Conservation (phyloP, 2,113 vertebrate species). For the Aspiorhynchus laticeps region DNA sequence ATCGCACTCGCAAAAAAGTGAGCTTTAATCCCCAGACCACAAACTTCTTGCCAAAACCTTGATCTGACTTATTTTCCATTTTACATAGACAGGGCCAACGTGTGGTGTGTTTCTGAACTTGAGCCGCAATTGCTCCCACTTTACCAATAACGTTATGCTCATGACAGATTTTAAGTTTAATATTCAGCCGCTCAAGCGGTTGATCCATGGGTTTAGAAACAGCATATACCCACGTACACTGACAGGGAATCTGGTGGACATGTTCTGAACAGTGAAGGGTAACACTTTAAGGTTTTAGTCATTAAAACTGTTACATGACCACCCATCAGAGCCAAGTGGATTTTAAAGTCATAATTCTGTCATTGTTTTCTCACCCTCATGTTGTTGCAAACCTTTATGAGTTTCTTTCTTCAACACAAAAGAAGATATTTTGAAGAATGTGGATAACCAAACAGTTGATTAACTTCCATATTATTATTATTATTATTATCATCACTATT, state of each 20-base stretch:
- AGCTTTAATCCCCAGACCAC: conserved; percentile 25
- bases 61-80: conserved; percentile 42
- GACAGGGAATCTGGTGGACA: neutral
- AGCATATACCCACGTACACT: neutral
- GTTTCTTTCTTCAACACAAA: too few species aligned
- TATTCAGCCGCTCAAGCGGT: conserved; percentile 6
- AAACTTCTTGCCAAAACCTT: conserved; percentile 36
- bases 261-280: neutral
- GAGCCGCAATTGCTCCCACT: conserved; percentile 33
- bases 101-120: conserved; percentile 35
- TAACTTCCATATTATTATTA: too few species aligned
- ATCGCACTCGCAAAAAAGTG: neutral
- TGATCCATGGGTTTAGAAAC: neutral
- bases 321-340: neutral
- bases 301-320: neutral
- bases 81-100: conserved; percentile 15
- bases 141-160: conserved; percentile 38
- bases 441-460: too few species aligned
- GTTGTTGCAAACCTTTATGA: too few species aligned
- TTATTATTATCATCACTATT: too few species aligned
- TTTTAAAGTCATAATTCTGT: neutral
- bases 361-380: too few species aligned
- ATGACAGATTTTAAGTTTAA: conserved; percentile 31
- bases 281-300: neutral
- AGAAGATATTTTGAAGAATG: too few species aligned